Evolutionary conservation across 2,797 vertebrate species (phyloP), one percentile per base, ranked within the genome.

Genomic region (Sylvia borin): DNA sequence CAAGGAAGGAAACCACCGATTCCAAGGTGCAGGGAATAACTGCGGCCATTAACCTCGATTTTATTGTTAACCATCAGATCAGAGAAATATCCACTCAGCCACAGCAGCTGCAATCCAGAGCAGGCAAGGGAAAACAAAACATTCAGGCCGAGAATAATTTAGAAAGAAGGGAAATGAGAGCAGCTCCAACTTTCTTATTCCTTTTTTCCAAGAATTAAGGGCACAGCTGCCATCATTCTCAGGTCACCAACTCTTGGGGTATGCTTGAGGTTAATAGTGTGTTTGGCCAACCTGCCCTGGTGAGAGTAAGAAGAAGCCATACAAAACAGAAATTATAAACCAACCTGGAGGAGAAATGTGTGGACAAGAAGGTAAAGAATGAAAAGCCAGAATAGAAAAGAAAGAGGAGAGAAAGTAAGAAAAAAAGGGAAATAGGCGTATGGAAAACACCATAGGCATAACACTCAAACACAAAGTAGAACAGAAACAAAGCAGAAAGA

Each of bases 401-500:
- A 90, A 94, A 78, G 68, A 15, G 40, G 14, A 88, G 88, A 88
- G 22, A 81, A 72, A 9, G 20, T 25, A 68, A 77, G 47, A 27
- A 74, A 85, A 87, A 92, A 83, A 60, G 27, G 58, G 76, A 94
- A 92, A 87, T 26, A 76, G 3, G 17, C 17, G 40, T 55, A 22
- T 9, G 13, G 91, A 75, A 91, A 88, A 34, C 16, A 75, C 18
- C 67, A 86, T 9, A 68, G n/a, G 38, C 73, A 71, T 71, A 91
- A 65, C 60, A 85, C 5, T 82, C 67, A 73, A 92, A 87, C 22
- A 50, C 43, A 50, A 95, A 95, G 61, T 77, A 81, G 72, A 96
- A 97, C 55, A 91, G 86, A 96, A 96, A 97, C 67, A 85, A 74
- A 85, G 91, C 85, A 91, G 88, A 87, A 43, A 57, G 45, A 68